Evolutionary conservation across 2,888 invertebrate genomes (phyloP).

Genomic region (Labia minor): DNA sequence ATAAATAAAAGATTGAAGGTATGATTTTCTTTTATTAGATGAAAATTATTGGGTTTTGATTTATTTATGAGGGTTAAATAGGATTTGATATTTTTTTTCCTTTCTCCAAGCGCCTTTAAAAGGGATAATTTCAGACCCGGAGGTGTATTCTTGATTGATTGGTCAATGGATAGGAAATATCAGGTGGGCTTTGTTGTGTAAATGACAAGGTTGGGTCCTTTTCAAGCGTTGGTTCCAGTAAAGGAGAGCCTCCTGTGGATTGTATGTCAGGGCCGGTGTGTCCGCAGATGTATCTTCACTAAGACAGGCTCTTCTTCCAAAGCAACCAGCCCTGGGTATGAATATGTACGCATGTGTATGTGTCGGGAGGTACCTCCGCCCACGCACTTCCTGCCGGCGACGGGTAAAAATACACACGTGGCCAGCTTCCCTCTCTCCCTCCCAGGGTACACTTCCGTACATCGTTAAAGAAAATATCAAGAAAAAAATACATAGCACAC

Average conservation of each 20-base stretch:
- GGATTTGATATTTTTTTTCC: no score
- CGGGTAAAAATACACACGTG: constrained; percentile 13
- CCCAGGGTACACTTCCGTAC: neutral
- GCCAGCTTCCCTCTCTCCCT: constrained; percentile 4
- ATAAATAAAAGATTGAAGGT: no score
- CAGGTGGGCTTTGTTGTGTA: no score
- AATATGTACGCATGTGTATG: neutral
- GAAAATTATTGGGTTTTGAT: no score
- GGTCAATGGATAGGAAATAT: no score
- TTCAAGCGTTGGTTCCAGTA: no score
- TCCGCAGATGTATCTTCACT: neutral
- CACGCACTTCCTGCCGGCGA: constrained; percentile 13
- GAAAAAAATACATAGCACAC: constrained; percentile 1
- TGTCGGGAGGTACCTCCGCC: neutral
- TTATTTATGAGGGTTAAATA: no score
- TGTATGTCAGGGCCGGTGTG: constrained; percentile 8
- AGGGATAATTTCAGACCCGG: no score
- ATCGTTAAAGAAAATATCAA: constrained; percentile 7
- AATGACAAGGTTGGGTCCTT: no score
- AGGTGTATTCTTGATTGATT: no score
- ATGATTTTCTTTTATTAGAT: no score
- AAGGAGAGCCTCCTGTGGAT: neutral
- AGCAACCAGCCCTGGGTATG: neutral
- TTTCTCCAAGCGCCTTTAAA: no score
- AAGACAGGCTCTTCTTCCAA: neutral